phyloP scores from a whole-genome alignment of 2,113 vertebrate genomes.

The Indicator maculatus region DNA sequence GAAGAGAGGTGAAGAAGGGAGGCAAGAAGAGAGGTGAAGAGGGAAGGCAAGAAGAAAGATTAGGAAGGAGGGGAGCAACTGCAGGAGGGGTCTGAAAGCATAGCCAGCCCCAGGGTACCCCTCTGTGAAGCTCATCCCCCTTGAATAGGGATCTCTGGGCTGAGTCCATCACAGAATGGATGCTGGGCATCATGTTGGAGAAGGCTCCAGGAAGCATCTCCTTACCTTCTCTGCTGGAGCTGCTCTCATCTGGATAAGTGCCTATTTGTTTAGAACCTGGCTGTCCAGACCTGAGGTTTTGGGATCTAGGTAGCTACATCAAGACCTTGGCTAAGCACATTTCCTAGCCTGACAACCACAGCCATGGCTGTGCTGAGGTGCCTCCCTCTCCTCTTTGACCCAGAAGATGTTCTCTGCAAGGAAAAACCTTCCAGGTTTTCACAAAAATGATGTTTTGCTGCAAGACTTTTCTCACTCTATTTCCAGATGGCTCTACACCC shows the following conservation, averaged over 20 bases:
- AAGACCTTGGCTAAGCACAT: fast-evolving
- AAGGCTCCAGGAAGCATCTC: neutral
- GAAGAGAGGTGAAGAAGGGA: neutral
- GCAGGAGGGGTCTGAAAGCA: neutral
- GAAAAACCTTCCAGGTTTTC: neutral
- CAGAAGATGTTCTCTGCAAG: neutral
- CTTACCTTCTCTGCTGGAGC: neutral
- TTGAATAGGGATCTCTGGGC: neutral
- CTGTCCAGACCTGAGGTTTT: neutral
- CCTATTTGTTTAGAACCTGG: neutral
- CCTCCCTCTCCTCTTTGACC: neutral
- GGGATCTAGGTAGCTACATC: neutral
- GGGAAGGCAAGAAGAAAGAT: neutral
- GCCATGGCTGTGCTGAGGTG: neutral
- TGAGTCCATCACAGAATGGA: fast-evolving
- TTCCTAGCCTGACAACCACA: neutral
- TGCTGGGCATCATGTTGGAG: neutral
- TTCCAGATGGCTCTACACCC: neutral
- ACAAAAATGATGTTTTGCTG: neutral
- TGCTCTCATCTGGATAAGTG: neutral
- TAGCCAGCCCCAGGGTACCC: neutral
- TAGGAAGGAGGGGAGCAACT: neutral
- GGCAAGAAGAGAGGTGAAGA: too few species aligned
- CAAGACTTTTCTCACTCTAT: neutral
- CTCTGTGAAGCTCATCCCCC: neutral